These are phyloP conservation scores for Typhlomys cinereus DNA, from an alignment of 2,113 vertebrate species.

Conservation along the genomic window DNA sequence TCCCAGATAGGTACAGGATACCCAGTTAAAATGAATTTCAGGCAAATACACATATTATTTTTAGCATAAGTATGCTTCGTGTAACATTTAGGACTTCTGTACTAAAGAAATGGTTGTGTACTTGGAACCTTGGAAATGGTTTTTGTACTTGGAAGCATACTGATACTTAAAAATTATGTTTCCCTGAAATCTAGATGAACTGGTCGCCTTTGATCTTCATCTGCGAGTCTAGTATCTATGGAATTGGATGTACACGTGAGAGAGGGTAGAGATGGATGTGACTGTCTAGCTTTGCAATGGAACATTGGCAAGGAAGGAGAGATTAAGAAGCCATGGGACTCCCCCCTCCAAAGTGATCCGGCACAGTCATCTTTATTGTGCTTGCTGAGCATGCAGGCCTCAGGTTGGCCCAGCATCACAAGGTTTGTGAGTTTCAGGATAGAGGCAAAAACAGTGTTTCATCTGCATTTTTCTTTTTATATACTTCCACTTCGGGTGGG, in stretches of 20 bases:
- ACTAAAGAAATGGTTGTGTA: not conserved
- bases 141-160: too few species aligned
- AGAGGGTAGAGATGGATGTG: not conserved
- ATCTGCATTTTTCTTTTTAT: not conserved
- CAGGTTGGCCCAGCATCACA: not conserved
- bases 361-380: not conserved
- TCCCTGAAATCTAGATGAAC: not conserved
- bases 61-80: not conserved
- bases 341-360: too few species aligned
- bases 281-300: not conserved
- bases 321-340: not conserved
- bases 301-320: not conserved
- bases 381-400: not conserved
- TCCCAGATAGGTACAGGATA: not conserved
- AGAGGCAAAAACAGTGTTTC: not conserved
- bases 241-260: not conserved
- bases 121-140: not conserved
- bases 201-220: not conserved
- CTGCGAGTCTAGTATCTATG: not conserved
- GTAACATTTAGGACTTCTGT: not conserved
- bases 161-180: not conserved
- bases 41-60: not conserved
- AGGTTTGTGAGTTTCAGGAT: not conserved
- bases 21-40: not conserved
- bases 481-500: not conserved